A percentile compares a stretch with the other conserved stretches of the same genome.
Conservation (phyloP, 2,113 vertebrate species). For the Zosterops hypoxanthus region DNA sequence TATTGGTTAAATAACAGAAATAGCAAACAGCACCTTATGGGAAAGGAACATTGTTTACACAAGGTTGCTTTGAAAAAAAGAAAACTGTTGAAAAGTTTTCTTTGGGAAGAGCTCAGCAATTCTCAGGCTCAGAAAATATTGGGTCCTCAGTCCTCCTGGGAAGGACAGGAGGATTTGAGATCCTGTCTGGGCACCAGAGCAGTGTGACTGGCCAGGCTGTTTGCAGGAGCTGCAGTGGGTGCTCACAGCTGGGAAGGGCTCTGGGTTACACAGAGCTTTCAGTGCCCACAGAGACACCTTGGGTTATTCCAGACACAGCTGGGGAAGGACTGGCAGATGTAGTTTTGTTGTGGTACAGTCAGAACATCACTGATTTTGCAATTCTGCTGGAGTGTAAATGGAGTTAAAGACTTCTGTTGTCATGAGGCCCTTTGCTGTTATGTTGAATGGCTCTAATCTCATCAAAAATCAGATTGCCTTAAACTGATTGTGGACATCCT, state of each 20-base stretch:
- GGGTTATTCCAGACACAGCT: neutral
- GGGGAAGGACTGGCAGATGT: neutral
- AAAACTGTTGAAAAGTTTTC: too few relatives aligned
- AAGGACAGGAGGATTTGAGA: neutral
- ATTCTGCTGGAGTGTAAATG: neutral
- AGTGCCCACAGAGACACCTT: neutral
- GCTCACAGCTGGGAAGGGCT: neutral
- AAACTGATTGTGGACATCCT: neutral
- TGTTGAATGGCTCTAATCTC: neutral
- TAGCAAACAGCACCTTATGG: too few relatives aligned
- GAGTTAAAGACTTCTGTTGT: neutral
- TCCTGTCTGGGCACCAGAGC: neutral
- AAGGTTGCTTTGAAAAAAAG: too few relatives aligned
- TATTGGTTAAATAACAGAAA: too few relatives aligned
- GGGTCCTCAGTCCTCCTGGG: neutral
- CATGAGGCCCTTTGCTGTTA: neutral
- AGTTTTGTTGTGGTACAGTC: neutral
- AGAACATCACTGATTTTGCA: neutral
- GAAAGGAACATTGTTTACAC: too few relatives aligned
- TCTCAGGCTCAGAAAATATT: too few relatives aligned
- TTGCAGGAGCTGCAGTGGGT: neutral
- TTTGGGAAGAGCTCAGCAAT: too few relatives aligned
- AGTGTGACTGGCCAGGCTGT: neutral
- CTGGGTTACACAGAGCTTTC: rapidly evolving
- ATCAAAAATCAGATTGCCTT: neutral